These are phyloP conservation scores for Baronia brevicornis DNA, from an alignment of 2,888 invertebrate species.

Conservation along the genomic window DNA sequence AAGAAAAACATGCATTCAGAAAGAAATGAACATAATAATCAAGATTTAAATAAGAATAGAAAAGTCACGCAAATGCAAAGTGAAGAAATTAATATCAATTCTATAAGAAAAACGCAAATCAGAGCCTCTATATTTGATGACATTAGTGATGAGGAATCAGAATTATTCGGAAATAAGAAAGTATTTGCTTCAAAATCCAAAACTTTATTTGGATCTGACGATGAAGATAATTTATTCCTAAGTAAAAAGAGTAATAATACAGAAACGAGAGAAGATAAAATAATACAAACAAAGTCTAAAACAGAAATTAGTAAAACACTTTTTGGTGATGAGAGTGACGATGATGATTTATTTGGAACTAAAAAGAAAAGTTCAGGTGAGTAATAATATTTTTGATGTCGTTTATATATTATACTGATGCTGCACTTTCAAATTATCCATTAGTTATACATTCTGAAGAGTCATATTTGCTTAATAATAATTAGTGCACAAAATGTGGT, in stretches of 20 bases:
- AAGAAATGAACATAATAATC: no score
- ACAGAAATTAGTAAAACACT: conserved; percentile 36
- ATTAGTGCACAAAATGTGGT: no score
- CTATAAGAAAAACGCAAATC: conserved; percentile 10
- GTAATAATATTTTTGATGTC: conserved; percentile 15
- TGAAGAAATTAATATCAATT: conserved; percentile 7
- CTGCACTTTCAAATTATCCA: no score
- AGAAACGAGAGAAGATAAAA: conserved; percentile 13
- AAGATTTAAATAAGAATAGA: no score
- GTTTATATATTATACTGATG: no score
- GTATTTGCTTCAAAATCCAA: conserved; percentile 20
- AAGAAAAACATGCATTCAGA: background rate
- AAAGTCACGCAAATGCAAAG: no score
- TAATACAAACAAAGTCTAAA: conserved; percentile 7
- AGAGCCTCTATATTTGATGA: conserved; percentile 43
- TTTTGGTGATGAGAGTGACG: conserved; percentile 55
- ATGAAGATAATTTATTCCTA: conserved; percentile 50
- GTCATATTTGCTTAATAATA: no score
- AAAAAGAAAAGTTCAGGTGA: conserved; percentile 35
- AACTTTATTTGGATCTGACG: conserved; percentile 49
- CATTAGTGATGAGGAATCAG: conserved; percentile 45
- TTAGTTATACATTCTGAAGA: no score
- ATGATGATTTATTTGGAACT: conserved; percentile 49
- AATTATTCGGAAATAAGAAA: conserved; percentile 40
- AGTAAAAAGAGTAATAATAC: conserved; percentile 23